Percentiles rank a stretch among this genome's conserved stretches.
Evolutionary conservation across 1,140 invertebrate species (phyloP).

Genomic region (Bombus fervidus): DNA sequence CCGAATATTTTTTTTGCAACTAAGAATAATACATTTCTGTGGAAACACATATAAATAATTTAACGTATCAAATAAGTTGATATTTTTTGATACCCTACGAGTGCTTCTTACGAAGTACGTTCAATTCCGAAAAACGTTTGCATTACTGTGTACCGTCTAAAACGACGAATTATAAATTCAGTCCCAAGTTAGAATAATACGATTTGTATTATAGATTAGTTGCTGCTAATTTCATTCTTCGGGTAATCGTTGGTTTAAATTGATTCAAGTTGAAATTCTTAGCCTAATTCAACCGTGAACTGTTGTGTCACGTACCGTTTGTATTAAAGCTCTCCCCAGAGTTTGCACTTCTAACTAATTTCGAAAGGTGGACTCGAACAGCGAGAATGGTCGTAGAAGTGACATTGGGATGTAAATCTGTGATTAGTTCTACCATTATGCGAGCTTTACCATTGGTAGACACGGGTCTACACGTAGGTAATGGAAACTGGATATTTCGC

Average conservation of each 20-base stretch:
- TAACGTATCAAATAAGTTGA: no score
- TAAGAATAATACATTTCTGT: no score
- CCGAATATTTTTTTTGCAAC: no score
- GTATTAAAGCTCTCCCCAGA: background rate
- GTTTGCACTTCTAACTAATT: background rate
- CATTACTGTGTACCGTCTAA: no score
- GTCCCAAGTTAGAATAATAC: no score
- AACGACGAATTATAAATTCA: background rate
- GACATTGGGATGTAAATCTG: background rate
- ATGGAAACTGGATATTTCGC: background rate
- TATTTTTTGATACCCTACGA: no score
- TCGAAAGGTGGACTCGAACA: background rate
- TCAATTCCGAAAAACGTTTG: no score
- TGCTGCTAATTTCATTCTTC: background rate
- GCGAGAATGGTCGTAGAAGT: background rate
- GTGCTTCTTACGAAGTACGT: no score
- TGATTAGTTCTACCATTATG: background rate
- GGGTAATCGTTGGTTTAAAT: background rate
- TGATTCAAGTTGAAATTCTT: background rate
- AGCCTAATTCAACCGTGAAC: background rate
- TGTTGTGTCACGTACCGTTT: background rate
- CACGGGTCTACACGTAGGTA: background rate
- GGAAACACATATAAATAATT: no score
- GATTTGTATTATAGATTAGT: background rate
- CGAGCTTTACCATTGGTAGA: background rate